These are phyloP conservation scores for Ciconia maguari DNA, from an alignment of 2,113 vertebrate genomes.

Conservation along the genomic window DNA sequence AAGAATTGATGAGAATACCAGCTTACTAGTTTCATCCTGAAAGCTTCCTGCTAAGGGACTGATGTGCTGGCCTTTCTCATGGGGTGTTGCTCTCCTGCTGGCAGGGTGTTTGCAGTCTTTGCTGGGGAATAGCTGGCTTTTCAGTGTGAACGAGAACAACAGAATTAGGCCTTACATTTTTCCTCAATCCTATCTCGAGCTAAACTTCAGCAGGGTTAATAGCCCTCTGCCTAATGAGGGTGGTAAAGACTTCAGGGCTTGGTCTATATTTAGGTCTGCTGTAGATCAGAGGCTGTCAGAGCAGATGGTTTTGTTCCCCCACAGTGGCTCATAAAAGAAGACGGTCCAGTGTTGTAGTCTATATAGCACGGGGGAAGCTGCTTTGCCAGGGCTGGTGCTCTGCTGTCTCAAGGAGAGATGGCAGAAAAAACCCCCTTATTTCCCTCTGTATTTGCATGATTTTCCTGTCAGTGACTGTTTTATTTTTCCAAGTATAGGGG, in stretches of 20 bases:
- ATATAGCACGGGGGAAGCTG: not conserved
- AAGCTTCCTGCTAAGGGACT: not conserved
- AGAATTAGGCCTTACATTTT: not conserved
- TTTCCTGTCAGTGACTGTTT: not conserved
- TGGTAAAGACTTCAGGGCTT: not conserved
- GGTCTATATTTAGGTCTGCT: not conserved
- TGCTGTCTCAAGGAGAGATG: not conserved
- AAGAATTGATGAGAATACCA: not conserved
- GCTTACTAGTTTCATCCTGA: not conserved
- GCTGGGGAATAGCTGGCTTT: not conserved
- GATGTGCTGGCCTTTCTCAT: not conserved
- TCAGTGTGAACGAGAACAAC: not conserved
- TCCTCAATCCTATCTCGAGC: not conserved
- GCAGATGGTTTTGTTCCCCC: not conserved
- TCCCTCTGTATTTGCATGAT: not conserved
- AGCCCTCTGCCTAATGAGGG: not conserved
- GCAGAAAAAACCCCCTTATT: not conserved
- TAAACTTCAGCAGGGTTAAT: not conserved
- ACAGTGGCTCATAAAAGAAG: not conserved
- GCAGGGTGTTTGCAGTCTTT: not conserved
- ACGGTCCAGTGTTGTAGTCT: not conserved
- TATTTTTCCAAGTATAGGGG: not conserved
- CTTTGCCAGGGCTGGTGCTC: not conserved
- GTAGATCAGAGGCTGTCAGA: not conserved
- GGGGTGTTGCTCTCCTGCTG: not conserved